Percentiles rank a stretch among this genome's conserved stretches.
phyloP scores from a whole-genome alignment of 2,888 invertebrate genomes.

The Micropterix aruncella region DNA sequence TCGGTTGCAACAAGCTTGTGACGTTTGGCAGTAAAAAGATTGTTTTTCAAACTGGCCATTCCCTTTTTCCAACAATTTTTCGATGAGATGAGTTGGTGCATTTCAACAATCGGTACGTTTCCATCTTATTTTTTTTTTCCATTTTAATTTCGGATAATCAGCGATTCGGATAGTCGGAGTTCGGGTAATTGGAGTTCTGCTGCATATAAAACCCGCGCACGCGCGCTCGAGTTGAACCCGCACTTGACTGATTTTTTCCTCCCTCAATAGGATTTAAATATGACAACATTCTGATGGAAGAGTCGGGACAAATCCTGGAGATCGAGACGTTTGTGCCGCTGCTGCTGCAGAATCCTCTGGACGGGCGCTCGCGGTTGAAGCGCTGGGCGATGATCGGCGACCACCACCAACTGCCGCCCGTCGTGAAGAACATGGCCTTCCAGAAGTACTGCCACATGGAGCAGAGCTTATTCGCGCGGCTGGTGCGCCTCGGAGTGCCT shows the following conservation, averaged over 20 bases:
- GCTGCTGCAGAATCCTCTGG: conserved; percentile 94
- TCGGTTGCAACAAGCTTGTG: too few relatives aligned
- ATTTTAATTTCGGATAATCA: too few relatives aligned
- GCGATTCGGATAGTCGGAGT: too few relatives aligned
- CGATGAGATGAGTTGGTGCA: too few relatives aligned
- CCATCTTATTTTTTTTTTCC: too few relatives aligned
- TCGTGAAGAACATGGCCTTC: conserved; percentile 99
- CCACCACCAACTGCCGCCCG: conserved; percentile 97
- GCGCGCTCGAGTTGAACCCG: too few relatives aligned
- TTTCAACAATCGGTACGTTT: too few relatives aligned
- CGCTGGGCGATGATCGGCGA: conserved; percentile 99
- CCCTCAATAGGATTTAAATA: conserved; percentile 67
- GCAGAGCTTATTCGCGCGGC: conserved; percentile 92
- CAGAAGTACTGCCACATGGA: conserved; percentile 99
- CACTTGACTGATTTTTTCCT: not conserved
- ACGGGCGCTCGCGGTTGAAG: conserved; percentile 89
- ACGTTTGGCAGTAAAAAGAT: too few relatives aligned
- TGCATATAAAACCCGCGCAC: too few relatives aligned
- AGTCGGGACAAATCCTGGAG: conserved; percentile 96
- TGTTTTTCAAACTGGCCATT: too few relatives aligned
- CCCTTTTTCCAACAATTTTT: too few relatives aligned
- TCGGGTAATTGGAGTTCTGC: too few relatives aligned
- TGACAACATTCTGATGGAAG: conserved; percentile 99
- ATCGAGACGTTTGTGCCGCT: conserved; percentile 99
- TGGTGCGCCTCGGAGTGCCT: conserved; percentile 92